Evolutionary conservation across 2,113 vertebrate species (phyloP), one percentile per base, ranked within the genome.

Genomic region (Albula glossodonta): DNA sequence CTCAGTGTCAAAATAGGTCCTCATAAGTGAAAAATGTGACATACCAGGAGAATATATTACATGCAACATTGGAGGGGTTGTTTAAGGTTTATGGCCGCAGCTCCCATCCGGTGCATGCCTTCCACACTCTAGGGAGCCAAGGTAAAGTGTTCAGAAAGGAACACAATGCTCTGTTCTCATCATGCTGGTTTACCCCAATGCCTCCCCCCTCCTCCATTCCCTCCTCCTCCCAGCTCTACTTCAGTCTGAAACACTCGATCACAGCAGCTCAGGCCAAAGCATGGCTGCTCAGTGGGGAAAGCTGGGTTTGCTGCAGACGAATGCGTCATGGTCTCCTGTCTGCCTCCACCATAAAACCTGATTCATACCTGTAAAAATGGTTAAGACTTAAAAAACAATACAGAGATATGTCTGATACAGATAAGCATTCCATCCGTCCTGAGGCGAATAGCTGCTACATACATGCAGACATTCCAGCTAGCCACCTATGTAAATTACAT

Each of bases 101-200:
- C 70, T 74, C 8, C 70, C n/a, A 74, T 31, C 17, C 60, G 6
- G 60, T 11, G 70, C 70, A 31, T 74, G 10, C n/a, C 70, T 74
- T n/a, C 70, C 31, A 74, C 70, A 22, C 70, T 31, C 25, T 2
- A 7, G 53, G 53, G 53, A 56, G 53, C 53, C 22, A 74, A 74
- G 70, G 70, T 74, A 74, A 74, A 74, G 70, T 74, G 70, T 74
- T 74, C 70, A 31, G 70, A 74, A 74, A 74, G 70, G 70, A 74
- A 31, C 70, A 74, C 70, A 74, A 31, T 31, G n/a, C n/a, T 74
- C 70, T 74, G n/a, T 74, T 74, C 70, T 74, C 70, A 31, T 74
- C 70, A 74, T 31, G 70, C 70, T 19, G 70, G 7, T 74, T 74
- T 74, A 31, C 70, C 60, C 60, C 60, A 66, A 19, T 66, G 60